These are phyloP conservation scores for Theristicus caerulescens DNA, from an alignment of 2,113 vertebrate species.

Conservation along the genomic window DNA sequence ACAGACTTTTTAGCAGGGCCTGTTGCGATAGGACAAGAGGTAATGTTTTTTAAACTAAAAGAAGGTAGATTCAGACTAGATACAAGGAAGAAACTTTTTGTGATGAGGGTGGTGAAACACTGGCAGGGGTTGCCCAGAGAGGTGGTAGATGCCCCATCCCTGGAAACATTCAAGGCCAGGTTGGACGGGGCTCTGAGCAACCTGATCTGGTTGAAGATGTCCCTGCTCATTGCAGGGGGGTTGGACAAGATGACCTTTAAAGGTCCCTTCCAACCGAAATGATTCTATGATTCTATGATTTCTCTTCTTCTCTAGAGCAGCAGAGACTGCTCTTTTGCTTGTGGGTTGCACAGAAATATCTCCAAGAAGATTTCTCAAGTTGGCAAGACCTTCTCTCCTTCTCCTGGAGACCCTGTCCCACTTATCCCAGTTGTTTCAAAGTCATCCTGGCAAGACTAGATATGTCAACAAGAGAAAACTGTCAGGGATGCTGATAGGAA, in stretches of 20 bases:
- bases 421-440: neutral
- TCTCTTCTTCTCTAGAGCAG: neutral
- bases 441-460: neutral
- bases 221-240: neutral
- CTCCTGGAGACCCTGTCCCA: neutral
- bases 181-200: neutral
- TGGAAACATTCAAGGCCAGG: neutral
- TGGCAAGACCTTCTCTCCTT: neutral
- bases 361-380: neutral
- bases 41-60: neutral
- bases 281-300: neutral
- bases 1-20: neutral
- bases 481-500: neutral
- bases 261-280: neutral
- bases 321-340: neutral
- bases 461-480: neutral
- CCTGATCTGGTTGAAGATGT: neutral
- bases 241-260: neutral
- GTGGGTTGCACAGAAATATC: neutral
- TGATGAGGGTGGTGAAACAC: rapidly evolving
- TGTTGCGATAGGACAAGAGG: neutral
- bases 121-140: neutral
- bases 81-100: neutral
- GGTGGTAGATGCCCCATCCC: neutral
- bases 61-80: neutral